These are phyloP conservation scores for Ashinkailepas kermadecensis DNA, from an alignment of 2,888 invertebrate genomes.

Conservation along the genomic window DNA sequence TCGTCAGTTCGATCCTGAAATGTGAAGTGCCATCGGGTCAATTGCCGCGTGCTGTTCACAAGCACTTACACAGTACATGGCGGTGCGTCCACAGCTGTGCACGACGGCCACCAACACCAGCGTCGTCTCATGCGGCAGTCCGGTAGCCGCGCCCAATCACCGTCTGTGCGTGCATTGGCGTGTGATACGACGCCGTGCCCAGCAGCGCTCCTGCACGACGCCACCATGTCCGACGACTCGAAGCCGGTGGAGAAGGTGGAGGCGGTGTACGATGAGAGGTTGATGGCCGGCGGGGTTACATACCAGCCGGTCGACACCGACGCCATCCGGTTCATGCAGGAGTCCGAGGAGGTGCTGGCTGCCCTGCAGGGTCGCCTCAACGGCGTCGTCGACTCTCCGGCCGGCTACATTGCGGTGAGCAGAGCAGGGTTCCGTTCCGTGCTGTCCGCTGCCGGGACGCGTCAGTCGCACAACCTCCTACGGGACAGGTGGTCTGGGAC, in stretches of 20 bases:
- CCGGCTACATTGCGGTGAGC: constrained; percentile 33
- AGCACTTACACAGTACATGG: no score
- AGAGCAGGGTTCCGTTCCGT: neutral
- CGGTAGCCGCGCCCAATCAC: no score
- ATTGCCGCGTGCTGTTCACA: no score
- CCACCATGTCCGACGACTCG: constrained; percentile 25
- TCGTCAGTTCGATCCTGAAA: no score
- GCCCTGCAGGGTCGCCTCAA: constrained; percentile 43
- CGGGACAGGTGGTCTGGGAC: no score
- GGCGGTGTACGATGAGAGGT: constrained; percentile 18
- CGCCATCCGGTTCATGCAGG: no score
- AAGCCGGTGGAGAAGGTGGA: constrained; percentile 27
- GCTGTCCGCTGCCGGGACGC: neutral
- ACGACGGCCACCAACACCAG: no score
- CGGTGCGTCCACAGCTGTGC: no score
- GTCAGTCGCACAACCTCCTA: neutral
- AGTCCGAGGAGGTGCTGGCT: constrained; percentile 40
- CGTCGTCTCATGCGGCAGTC: no score
- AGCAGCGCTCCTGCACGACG: neutral
- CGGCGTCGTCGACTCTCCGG: constrained; percentile 34
- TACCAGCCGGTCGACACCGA: constrained; percentile 37
- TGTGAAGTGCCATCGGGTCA: no score
- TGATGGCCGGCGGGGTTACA: constrained; percentile 29
- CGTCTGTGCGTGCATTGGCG: no score
- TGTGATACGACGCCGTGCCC: no score